Percentiles rank a stretch among this genome's conserved stretches.
These are phyloP conservation scores for Cryptotis parvus DNA, from an alignment of 2,113 vertebrate genomes.

Conservation along the genomic window DNA sequence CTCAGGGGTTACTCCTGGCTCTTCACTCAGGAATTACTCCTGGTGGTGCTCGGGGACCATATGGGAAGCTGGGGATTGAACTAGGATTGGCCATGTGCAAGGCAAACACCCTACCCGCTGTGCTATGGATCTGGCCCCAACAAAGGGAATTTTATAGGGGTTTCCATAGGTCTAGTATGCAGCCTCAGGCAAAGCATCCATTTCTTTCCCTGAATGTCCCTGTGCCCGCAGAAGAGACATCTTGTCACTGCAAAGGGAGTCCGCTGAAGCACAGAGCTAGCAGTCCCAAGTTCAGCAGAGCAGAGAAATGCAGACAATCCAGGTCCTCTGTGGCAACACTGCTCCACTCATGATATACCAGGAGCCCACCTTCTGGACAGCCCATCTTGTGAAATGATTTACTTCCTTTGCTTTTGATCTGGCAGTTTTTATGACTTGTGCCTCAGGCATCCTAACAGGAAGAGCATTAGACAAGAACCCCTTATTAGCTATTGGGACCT, in stretches of 20 bases:
- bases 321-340: not conserved
- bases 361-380: not conserved
- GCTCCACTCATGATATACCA: not conserved
- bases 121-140: too few relatives aligned
- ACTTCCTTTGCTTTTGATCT: not conserved
- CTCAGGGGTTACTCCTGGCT: too few relatives aligned
- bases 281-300: not conserved
- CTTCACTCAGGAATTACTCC: too few relatives aligned
- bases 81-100: too few relatives aligned
- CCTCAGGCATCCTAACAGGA: constrained; percentile 6
- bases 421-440: not conserved
- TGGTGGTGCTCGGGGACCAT: too few relatives aligned
- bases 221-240: not conserved
- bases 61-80: too few relatives aligned
- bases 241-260: not conserved
- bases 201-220: constrained; percentile 12
- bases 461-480: not conserved
- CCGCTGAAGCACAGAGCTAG: not conserved
- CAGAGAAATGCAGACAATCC: not conserved
- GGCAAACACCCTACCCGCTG: too few relatives aligned
- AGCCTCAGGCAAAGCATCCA: not conserved
- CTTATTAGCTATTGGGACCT: not conserved
- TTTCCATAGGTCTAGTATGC: constrained; percentile 4
- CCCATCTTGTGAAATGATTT: not conserved
- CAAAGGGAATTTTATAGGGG: constrained; percentile 8